Evolutionary conservation across 2,888 invertebrate genomes (phyloP).

Genomic region (Euplexia lucipara): DNA sequence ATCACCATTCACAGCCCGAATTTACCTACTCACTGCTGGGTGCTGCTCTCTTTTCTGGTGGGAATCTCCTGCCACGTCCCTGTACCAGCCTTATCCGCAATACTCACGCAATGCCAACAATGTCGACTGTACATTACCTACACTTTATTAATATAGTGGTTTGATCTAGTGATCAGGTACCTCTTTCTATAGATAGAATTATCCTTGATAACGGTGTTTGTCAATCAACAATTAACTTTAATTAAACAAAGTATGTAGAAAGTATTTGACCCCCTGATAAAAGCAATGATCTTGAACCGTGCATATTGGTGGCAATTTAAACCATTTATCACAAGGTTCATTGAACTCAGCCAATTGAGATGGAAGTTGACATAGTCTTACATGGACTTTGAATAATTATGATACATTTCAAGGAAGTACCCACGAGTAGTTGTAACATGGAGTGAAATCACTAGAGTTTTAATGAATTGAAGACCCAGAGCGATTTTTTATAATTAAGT

Average conservation of each 20-base stretch:
- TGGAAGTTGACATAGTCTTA: conserved; percentile 26
- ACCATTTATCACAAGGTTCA: conserved; percentile 36
- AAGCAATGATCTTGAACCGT: conserved; percentile 30
- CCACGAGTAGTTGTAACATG: too few relatives aligned
- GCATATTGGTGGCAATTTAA: conserved; percentile 34
- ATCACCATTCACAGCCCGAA: too few relatives aligned
- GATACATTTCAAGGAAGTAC: neutral
- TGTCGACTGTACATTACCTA: too few relatives aligned
- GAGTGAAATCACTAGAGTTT: too few relatives aligned
- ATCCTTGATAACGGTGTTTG: conserved; percentile 4
- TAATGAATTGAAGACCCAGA: neutral
- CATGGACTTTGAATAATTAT: conserved; percentile 1
- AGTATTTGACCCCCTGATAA: conserved; percentile 31
- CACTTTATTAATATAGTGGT: neutral
- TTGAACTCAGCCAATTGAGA: conserved; percentile 46
- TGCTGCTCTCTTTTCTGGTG: too few relatives aligned
- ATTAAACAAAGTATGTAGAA: conserved; percentile 10
- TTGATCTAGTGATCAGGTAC: neutral
- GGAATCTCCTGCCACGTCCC: too few relatives aligned
- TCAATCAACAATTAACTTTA: neutral
- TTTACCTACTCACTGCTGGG: too few relatives aligned
- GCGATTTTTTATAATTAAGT: too few relatives aligned
- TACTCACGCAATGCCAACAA: too few relatives aligned
- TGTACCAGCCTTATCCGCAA: too few relatives aligned
- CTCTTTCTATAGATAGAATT: conserved; percentile 7